phyloP scores from a whole-genome alignment of 2,888 invertebrate species.

The Pyralis farinalis region DNA sequence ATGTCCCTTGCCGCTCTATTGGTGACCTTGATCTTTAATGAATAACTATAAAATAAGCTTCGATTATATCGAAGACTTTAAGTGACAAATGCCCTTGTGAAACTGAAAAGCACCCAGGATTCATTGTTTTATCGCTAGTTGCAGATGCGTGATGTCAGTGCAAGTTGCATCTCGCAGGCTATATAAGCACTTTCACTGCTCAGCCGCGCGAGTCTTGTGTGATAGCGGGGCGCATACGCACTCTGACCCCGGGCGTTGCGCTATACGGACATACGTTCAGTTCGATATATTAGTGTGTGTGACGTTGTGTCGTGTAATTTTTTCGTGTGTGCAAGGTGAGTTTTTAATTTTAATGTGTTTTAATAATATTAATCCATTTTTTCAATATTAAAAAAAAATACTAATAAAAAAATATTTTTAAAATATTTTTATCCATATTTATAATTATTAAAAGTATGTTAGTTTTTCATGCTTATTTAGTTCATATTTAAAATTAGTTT shows the following conservation, averaged over 20 bases:
- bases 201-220: conserved; percentile 65
- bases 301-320: conserved; percentile 58
- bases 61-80: no score
- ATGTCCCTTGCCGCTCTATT: no score
- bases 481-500: no score
- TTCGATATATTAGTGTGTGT: conserved; percentile 40
- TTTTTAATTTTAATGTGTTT: conserved; percentile 15
- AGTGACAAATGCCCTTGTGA: not conserved
- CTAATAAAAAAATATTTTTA: no score
- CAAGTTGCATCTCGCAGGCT: conserved; percentile 59
- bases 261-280: conserved; percentile 18
- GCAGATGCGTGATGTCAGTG: conserved; percentile 40
- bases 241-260: conserved; percentile 65
- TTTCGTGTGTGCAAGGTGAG: conserved; percentile 60
- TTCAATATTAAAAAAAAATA: no score
- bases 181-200: conserved; percentile 75
- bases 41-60: no score
- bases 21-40: no score
- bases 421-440: no score
- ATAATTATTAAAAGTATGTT: no score
- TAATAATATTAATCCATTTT: no score
- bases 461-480: no score
- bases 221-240: conserved; percentile 52
- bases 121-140: conserved; percentile 6
- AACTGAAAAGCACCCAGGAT: not conserved